These are phyloP conservation scores for Petrocephalus zakoni DNA, from an alignment of 2,113 vertebrate genomes.

Conservation along the genomic window DNA sequence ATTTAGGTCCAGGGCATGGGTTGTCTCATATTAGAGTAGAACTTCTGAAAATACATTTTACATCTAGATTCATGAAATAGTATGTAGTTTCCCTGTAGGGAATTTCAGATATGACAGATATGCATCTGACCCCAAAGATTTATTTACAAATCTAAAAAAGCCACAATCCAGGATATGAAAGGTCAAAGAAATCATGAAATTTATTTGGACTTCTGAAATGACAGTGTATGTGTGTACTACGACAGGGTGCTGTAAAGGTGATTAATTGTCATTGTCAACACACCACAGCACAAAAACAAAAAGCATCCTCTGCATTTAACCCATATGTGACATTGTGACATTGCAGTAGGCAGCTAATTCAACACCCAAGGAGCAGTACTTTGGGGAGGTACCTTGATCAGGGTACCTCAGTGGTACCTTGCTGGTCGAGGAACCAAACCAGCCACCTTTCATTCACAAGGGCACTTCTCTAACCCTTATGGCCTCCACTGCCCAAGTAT, in stretches of 20 bases:
- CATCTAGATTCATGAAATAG: background rate
- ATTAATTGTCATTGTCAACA: too few species aligned
- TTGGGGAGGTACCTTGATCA: too few species aligned
- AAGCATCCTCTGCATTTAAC: too few species aligned
- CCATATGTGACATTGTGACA: too few species aligned
- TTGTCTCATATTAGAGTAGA: background rate
- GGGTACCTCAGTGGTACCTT: too few species aligned
- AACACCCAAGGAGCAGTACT: too few species aligned
- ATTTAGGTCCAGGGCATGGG: background rate
- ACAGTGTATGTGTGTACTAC: background rate
- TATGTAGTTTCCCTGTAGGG: background rate
- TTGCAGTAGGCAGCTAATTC: too few species aligned
- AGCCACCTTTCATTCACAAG: too few species aligned
- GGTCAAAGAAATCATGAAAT: constrained; percentile 2
- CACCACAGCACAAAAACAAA: too few species aligned
- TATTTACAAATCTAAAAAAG: background rate
- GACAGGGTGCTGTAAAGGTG: too few species aligned
- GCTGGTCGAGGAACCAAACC: too few species aligned
- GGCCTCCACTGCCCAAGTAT: background rate
- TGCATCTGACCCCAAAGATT: background rate
- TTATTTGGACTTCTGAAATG: constrained; percentile 8
- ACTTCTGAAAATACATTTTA: background rate
- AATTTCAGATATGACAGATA: background rate
- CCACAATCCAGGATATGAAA: background rate
- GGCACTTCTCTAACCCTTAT: too few species aligned